Conservation (phyloP, 2,797 vertebrate genomes). For the Enteromius viviparus region DNA sequence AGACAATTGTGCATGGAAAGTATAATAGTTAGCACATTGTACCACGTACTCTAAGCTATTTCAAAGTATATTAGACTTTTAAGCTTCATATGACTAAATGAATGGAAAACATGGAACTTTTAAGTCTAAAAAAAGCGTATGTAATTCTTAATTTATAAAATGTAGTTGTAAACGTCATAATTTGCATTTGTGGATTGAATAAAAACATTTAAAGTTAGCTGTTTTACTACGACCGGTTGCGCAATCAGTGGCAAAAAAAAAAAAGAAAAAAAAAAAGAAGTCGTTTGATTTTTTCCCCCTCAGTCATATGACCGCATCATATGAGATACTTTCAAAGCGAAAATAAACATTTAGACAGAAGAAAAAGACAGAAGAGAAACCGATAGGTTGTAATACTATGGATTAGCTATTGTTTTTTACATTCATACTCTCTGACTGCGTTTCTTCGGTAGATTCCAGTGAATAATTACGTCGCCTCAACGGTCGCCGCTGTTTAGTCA, state of each 20-base stretch:
- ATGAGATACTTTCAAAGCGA: slow-evolving; percentile 13
- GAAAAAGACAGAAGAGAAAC: not conserved
- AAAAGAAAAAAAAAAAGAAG: too few relatives aligned
- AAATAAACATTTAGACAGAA: not conserved
- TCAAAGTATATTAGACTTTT: not conserved
- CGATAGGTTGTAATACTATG: not conserved
- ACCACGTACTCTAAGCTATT: not conserved
- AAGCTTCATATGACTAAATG: not conserved
- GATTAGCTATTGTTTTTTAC: not conserved
- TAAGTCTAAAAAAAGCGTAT: not conserved
- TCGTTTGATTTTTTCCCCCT: not conserved
- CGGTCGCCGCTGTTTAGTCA: not conserved
- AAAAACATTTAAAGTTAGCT: not conserved
- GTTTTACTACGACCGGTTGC: not conserved
- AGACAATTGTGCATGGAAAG: not conserved
- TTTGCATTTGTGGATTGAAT: not conserved
- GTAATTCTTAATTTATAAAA: not conserved
- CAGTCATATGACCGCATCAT: slow-evolving; percentile 40
- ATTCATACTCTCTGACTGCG: not conserved
- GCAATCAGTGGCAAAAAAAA: not conserved
- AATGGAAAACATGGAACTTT: not conserved
- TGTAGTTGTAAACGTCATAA: not conserved
- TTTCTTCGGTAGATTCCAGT: not conserved
- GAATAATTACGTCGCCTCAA: not conserved
- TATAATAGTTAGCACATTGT: not conserved